Base-by-base conservation (phyloP, 2,888 invertebrate genomes). In the Sycophila texana region DNA sequence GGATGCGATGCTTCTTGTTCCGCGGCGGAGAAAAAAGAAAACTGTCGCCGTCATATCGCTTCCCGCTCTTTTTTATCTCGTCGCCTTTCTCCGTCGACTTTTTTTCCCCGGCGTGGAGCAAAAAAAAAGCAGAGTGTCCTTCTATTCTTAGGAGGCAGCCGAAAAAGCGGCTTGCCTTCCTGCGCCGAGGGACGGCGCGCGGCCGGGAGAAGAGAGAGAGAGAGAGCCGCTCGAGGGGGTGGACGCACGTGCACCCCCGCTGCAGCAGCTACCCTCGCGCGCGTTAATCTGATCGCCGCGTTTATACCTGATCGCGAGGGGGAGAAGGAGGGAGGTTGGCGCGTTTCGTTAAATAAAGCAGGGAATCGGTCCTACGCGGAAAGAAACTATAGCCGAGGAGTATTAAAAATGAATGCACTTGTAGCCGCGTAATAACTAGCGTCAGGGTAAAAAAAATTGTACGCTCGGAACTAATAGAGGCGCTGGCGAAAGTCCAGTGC, bases 141-240 rank as follows among this genome's bases (percentile, higher is more conserved):
- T 71, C 71, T 79, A 81, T 75, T 79, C 66, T 81, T 58, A 65
- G 74, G 60, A 51, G 51, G 22, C 20, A 39, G 67, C 20, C 16
- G 7, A 60, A 61, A 49, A 30, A 71, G 53, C 47, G 61, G 20
- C 12, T 58, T 51, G 63, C 58, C 70, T 78, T 74, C 70, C 65
- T 65, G 63, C 14, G 16, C n/a, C 65, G 49, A 51, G 51, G 51
- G 51, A 4, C 51, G 51, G 53, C 61, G 4, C 16, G 61, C 61
- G 30, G 26, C 49, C 47, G 58, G 57, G 47, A 47, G n/a, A n/a
- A n/a, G n/a, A n/a, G n/a, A n/a, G n/a, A n/a, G n/a, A n/a, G 47
- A 58, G 70, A 68, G 14, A 63, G 20, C 47, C 18, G 72, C 51
- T 49, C 49, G 61, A 72, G 72, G 61, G 61, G 72, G 72, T 51